Conservation (phyloP, 2,797 vertebrate genomes). For the Cephalopachus bancanus region DNA sequence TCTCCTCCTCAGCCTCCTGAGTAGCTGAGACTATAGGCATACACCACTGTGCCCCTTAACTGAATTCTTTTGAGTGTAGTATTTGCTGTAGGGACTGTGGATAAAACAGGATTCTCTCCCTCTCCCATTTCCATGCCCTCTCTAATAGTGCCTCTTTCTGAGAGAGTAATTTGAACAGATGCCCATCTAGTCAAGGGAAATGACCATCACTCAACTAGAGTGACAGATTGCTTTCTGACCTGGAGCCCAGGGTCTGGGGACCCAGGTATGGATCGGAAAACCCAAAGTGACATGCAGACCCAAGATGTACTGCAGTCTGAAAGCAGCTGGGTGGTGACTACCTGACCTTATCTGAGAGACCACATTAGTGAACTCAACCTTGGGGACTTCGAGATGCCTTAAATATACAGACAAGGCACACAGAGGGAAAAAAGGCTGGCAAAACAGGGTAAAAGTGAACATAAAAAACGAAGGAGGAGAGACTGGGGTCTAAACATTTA, state of each 20-base stretch:
- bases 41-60: not conserved
- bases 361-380: not conserved
- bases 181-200: not conserved
- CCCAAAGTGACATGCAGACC: not conserved
- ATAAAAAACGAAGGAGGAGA: not conserved
- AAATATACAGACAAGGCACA: not conserved
- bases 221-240: not conserved
- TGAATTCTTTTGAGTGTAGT: not conserved
- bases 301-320: not conserved
- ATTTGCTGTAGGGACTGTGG: not conserved
- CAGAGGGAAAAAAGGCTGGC: not conserved
- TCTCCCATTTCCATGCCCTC: too few species aligned
- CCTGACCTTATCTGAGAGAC: not conserved
- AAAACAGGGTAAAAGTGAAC: not conserved
- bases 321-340: not conserved
- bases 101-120: not conserved
- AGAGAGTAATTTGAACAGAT: not conserved
- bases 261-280: not conserved
- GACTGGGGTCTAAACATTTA: not conserved
- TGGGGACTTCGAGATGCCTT: not conserved
- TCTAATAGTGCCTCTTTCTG: not conserved
- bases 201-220: not conserved
- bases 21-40: not conserved
- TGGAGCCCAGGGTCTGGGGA: not conserved
- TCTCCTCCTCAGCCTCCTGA: not conserved